phyloP scores from a whole-genome alignment of 1,140 invertebrate species.

The Sycophaga agraensis region DNA sequence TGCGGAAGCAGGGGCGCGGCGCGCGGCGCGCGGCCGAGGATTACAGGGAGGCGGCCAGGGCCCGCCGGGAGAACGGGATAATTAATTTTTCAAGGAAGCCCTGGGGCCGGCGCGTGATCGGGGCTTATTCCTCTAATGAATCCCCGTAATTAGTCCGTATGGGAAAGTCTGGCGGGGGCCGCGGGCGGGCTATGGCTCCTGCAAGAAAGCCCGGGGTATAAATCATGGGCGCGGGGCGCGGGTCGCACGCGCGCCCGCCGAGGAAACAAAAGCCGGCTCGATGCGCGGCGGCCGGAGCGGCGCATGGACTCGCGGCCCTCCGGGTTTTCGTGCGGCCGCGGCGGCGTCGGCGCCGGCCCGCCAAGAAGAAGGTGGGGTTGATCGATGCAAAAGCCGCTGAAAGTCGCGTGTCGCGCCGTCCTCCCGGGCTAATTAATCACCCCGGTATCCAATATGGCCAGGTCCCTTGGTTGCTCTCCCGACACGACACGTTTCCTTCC shows the following conservation, averaged over 20 bases:
- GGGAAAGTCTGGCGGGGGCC: neutral
- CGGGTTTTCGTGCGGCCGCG: constrained; percentile 25
- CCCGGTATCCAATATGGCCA: constrained; percentile 38
- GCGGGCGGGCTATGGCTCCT: too few species aligned
- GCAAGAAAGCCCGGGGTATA: too few species aligned
- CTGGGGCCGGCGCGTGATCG: neutral
- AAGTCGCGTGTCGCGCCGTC: constrained; percentile 41
- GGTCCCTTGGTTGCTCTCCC: constrained; percentile 27
- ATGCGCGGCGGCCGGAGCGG: neutral
- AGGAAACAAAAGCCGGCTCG: constrained; percentile 15
- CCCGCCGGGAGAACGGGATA: constrained; percentile 4
- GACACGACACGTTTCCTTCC: constrained; percentile 33
- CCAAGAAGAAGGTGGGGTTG: constrained; percentile 29
- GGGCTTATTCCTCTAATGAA: constrained; percentile 5
- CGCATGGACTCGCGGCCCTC: too few species aligned
- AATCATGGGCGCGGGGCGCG: neutral
- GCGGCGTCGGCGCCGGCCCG: too few species aligned
- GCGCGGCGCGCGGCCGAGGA: too few species aligned
- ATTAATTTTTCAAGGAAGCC: constrained; percentile 23
- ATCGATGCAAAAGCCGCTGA: constrained; percentile 40
- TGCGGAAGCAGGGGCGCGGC: neutral
- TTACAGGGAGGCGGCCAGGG: too few species aligned
- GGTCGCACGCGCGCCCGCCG: neutral
- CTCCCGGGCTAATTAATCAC: constrained; percentile 42
- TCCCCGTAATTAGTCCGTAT: neutral